Conservation (phyloP, 1,140 invertebrate species). For the Saxidomus purpurata region DNA sequence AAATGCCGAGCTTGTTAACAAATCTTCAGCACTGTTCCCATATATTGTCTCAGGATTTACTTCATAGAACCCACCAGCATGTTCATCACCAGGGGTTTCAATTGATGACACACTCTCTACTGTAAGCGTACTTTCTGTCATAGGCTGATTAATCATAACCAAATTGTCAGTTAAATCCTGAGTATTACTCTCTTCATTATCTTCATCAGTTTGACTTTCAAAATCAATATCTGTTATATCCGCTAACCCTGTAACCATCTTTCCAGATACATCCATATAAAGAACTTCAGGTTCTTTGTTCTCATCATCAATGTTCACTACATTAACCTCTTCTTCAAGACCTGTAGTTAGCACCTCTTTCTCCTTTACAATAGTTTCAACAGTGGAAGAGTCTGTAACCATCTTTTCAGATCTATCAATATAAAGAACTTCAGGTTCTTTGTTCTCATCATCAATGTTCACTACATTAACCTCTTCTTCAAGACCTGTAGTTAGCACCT, state of each 20-base stretch:
- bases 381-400: not conserved
- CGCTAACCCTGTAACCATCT: not conserved
- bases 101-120: conserved; percentile 45
- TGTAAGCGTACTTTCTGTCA: conserved; percentile 49
- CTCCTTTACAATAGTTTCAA: not conserved
- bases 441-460: not conserved
- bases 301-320: not conserved
- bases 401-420: not conserved
- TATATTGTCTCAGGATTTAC: conserved; percentile 29
- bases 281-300: not conserved
- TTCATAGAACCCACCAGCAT: conserved; percentile 57
- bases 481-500: not conserved
- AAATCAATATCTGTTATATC: not conserved
- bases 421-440: not conserved
- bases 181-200: not conserved
- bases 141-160: not conserved
- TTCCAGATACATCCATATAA: not conserved
- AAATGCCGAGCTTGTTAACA: not conserved
- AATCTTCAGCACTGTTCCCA: conserved; percentile 1
- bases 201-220: not conserved
- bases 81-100: conserved; percentile 49
- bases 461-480: not conserved
- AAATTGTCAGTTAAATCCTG: not conserved
- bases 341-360: not conserved
- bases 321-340: not conserved